phyloP scores from a whole-genome alignment of 64 coral and sea anemone genomes.

The Exaiptasia diaphana region DNA sequence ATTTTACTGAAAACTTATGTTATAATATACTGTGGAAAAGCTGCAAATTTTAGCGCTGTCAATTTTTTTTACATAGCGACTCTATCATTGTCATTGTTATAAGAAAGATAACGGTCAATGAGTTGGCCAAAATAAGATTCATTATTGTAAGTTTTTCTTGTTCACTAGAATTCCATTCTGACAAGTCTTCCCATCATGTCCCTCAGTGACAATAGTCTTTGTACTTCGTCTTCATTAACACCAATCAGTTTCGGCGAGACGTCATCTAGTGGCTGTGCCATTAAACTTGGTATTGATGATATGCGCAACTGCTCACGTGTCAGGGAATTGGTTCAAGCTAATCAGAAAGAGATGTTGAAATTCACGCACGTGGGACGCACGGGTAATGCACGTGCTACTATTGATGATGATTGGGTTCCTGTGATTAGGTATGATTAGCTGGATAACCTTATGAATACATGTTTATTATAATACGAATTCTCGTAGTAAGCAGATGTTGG shows the following conservation, averaged over 20 bases:
- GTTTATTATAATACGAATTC: not conserved
- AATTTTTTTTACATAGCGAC: too few relatives aligned
- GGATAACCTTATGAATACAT: not conserved
- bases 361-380: constrained; percentile 64
- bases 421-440: constrained; percentile 71
- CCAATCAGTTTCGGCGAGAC: constrained; percentile 58
- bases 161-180: constrained; percentile 19
- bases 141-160: not conserved
- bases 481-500: too few relatives aligned
- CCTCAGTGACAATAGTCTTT: constrained; percentile 50
- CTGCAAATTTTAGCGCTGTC: too few relatives aligned
- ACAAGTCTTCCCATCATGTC: constrained; percentile 54
- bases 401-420: constrained; percentile 63
- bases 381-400: constrained; percentile 42
- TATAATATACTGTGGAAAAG: too few relatives aligned
- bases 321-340: constrained; percentile 38
- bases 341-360: constrained; percentile 64
- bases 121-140: too few relatives aligned
- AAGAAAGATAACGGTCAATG: too few relatives aligned
- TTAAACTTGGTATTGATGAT: constrained; percentile 68
- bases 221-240: constrained; percentile 20
- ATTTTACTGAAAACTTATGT: too few relatives aligned
- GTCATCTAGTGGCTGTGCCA: constrained; percentile 51
- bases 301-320: constrained; percentile 74
- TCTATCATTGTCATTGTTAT: too few relatives aligned